Evolutionary conservation across 2,797 vertebrate genomes (phyloP), one percentile per base, ranked within the genome.

Genomic region (Anguilla marmorata): DNA sequence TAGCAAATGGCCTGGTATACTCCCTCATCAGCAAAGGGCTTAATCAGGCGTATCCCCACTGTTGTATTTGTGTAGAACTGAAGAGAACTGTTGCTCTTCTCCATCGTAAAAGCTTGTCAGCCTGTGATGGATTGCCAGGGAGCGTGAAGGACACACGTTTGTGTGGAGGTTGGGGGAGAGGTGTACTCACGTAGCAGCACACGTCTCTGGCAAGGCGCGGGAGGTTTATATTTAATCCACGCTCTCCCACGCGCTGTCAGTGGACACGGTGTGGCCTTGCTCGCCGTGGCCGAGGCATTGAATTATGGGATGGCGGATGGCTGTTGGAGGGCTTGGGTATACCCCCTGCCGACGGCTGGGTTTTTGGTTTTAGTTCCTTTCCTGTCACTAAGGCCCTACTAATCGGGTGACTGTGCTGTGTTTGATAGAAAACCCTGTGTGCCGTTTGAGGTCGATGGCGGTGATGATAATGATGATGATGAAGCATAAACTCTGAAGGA

Each of bases 211-310:
- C 83, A 8, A 87, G 85, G 24, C 5, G 58, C 1, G 5, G 7
- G 90, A 52, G 52, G 8, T 86, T 86, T 45, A 69, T 69, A 16
- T 83, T 52, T 54, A 24, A n/a, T 45, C 85, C 27, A 41, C 37
- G 5, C 27, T 12, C 7, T 45, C 33, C 58, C 5, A 3, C 16
- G 21, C 7, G 24, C 54, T 50, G 41, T 86, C 66, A 86, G 66
- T 11, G 7, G 85, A 14, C 3, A 14, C 0, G 37, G 14, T 4
- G 30, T 27, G 14, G 1, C 24, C 48, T n/a, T 19, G 1, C 52
- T 9, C 9, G 54, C 6, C 63, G 8, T n/a, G 30, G 12, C 84
- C 4, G 8, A 12, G 63, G 58, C 5, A 45, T n/a, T 48, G 85
- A 72, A 24, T 82, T 82, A 45, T 50, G 37, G 21, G 19, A 19